phyloP scores from a whole-genome alignment of 2,113 vertebrate species.

The Ginglymostoma cirratum region DNA sequence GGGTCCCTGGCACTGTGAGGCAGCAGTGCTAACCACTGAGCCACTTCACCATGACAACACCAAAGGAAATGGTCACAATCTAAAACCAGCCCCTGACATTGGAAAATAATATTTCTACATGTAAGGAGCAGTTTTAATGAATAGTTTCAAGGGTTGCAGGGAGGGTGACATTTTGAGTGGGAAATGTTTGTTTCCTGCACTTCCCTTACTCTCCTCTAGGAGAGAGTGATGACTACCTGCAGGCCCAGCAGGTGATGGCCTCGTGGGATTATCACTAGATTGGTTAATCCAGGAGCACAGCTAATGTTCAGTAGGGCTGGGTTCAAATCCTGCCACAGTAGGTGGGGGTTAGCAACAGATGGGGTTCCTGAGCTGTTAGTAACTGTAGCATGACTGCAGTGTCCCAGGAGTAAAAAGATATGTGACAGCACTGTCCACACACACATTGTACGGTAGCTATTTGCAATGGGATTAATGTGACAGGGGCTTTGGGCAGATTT shows the following conservation, averaged over 20 bases:
- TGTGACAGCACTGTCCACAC: neutral
- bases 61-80: neutral
- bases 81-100: neutral
- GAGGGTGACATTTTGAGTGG: neutral
- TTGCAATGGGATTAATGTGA: conserved; percentile 22
- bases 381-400: neutral
- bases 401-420: neutral
- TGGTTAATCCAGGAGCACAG: no score
- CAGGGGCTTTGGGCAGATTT: neutral
- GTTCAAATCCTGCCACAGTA: no score
- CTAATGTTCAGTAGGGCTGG: no score
- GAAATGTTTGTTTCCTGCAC: neutral
- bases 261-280: no score
- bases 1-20: no score
- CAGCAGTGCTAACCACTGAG: no score
- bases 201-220: neutral
- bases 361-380: neutral
- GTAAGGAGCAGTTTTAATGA: neutral
- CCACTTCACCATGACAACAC: neutral
- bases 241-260: neutral
- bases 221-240: neutral
- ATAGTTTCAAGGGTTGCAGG: neutral
- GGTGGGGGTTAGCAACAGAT: neutral
- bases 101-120: neutral
- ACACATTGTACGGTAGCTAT: neutral